Base-by-base conservation (phyloP, 2,113 vertebrate genomes). In the Platichthys flesus region DNA sequence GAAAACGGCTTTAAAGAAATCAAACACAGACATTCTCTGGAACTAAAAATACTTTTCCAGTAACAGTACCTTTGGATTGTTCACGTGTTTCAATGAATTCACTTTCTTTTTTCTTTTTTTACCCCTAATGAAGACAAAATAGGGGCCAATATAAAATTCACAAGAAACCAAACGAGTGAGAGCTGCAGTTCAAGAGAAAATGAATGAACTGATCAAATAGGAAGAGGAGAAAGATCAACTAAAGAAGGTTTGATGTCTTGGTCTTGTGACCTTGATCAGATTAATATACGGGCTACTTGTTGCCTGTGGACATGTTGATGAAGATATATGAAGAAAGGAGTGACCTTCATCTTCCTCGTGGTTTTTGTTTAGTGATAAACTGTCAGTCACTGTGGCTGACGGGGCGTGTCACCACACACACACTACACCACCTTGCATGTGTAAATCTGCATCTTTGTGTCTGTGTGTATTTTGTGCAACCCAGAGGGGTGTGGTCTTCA, bases 341-440 rank as follows among this genome's bases (percentile, higher is more conserved):
- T 67, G 78, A 76, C 76, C 84, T 86, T 80, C 74, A 61, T 78
- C 76, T 79, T 78, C 52, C 55, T 54, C 10, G 0, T 9, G 21
- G 15, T 57, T 54, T 28, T 63, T 76, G 52, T 74, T 40, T 28
- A 40, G 23, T 74, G 52, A 71, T 77, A 83, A 76, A 65, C 63
- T 76, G 65, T 64, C 74, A 62, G 57, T 68, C 4, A 6, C 37
- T 49, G 15, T 24, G 26, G 20, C 37, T 42, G 15, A 71, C 6
- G 3, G 74, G 76, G 81, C 23, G 58, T 79, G 24, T 79, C 67
- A 7, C 1, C 31, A 28, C 73, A 71, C 56, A 75, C 74, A 20
- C 35, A 49, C 45, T 28, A 14, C 55, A 24, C 49, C 63, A 42
- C 21, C 20, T 51, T 52, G 20, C 18, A 21, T 0, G 13, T 45